Evolutionary conservation across 2,888 invertebrate species (phyloP), one percentile per base, ranked within the genome.

Genomic region (Operophtera brumata): DNA sequence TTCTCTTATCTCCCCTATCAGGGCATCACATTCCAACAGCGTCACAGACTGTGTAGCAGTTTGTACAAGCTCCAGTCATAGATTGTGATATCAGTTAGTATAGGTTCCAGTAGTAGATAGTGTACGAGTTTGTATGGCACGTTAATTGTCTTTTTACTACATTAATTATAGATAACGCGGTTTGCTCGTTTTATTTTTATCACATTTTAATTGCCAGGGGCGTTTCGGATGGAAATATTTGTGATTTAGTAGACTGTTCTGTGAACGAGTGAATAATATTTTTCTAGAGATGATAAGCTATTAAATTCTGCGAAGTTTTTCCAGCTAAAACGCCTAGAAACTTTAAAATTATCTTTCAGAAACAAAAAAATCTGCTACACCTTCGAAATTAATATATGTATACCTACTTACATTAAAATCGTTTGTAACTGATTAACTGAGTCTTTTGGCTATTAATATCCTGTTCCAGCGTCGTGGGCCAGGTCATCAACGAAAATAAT

Each of bases 1-100:
- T 78, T 76, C 73, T 76, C 70, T 80, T 87, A 87, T 86, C 85
- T 77, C 51, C 52, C 67, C 50, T 83, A 86, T 86, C 86, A 75
- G 65, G 51, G 68, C 67, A 66, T 57, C 57, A 52, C 52, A 57
- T 57, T 49, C 57, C 57, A 47, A 45, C 35, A 40, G 43, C 26
- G 14, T 11, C 14, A 47, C 47, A 52, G 57, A 46, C 14, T 41
- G 26, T 20, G 8, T 5, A 37, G 13, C 13, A 48, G 48, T 42
- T 44, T 30, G 25, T 44, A 39, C n/a, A 14, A 28, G 4, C 10
- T 4, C 13, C 28, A 28, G 32, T n/a, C 37, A 6, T 9, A 51
- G 50, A 25, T 11, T 44, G 14, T 13, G 13, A 11, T 12, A 30
- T 8, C 30, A 30, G 30, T 30, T 30, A 30, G 30, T 30, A 30